phyloP scores from a whole-genome alignment of 2,797 vertebrate genomes.

The Acipenser oxyrinchus region DNA sequence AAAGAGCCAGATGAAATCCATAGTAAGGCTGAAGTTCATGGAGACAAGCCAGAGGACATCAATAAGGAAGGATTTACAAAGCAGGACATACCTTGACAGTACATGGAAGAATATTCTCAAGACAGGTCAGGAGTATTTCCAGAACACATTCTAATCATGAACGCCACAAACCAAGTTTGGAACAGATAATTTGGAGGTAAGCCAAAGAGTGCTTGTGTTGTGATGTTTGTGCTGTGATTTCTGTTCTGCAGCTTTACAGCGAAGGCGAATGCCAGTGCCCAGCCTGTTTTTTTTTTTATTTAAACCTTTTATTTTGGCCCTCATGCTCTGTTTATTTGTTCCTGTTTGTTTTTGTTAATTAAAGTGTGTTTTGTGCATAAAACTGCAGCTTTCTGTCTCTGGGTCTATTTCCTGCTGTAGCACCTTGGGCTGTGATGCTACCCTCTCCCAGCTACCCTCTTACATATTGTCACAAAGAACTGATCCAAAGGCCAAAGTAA shows the following conservation, averaged over 20 bases:
- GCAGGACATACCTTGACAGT: neutral
- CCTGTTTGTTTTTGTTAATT: too few relatives aligned
- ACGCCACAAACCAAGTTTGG: neutral
- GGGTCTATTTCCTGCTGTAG: too few relatives aligned
- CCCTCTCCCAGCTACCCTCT: slow-evolving; percentile 16
- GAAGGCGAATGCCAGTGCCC: too few relatives aligned
- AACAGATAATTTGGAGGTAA: neutral
- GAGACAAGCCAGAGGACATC: slow-evolving; percentile 6
- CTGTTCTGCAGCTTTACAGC: too few relatives aligned
- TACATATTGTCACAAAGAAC: slow-evolving; percentile 30
- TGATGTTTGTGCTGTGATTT: too few relatives aligned
- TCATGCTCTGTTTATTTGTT: too few relatives aligned
- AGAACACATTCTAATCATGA: neutral
- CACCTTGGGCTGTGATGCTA: neutral
- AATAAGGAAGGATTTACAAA: neutral
- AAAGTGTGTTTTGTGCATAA: too few relatives aligned
- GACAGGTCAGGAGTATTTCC: neutral
- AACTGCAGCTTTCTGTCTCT: too few relatives aligned
- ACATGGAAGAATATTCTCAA: neutral
- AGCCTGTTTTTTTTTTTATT: too few relatives aligned
- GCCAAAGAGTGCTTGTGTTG: too few relatives aligned
- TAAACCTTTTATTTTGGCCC: too few relatives aligned
- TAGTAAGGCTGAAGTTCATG: neutral
- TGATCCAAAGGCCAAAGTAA: slow-evolving; percentile 28
- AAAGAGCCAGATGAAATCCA: neutral